Conservation (phyloP, 2,888 invertebrate genomes). For the Meta bourneti region DNA sequence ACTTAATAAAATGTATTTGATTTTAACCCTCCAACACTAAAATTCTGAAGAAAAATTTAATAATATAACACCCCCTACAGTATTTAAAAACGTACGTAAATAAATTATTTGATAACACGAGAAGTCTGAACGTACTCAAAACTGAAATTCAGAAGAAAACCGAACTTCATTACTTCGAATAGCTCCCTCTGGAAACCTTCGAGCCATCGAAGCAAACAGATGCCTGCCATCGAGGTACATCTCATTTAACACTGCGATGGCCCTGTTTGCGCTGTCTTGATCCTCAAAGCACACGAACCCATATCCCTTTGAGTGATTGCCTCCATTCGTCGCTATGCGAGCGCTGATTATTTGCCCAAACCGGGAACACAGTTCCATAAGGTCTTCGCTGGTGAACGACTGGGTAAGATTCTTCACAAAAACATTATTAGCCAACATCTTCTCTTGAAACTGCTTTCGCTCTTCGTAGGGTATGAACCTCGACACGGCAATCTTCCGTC, state of each 20-base stretch:
- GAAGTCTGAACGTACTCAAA: too few species aligned
- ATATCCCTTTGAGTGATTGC: constrained; percentile 90
- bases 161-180: too few species aligned
- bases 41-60: too few species aligned
- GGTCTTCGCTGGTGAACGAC: constrained; percentile 96
- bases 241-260: constrained; percentile 99
- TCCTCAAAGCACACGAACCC: constrained; percentile 99
- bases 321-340: constrained; percentile 95
- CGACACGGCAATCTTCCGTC: constrained; percentile 96
- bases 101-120: too few species aligned
- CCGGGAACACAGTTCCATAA: constrained; percentile 95
- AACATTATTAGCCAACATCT: constrained; percentile 96
- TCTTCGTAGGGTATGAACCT: constrained; percentile 98
- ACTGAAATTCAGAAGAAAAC: too few species aligned
- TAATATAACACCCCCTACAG: too few species aligned
- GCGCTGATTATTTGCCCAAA: constrained; percentile 99
- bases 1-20: too few species aligned
- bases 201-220: constrained; percentile 90
- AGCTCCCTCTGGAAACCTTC: too few species aligned
- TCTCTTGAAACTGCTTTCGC: constrained; percentile 96
- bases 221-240: constrained; percentile 98
- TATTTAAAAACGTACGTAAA: too few species aligned
- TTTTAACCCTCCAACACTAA: too few species aligned
- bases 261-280: constrained; percentile 98
- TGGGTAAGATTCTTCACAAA: constrained; percentile 99